Evolutionary conservation across 2,797 vertebrate species (phyloP), one percentile per base, ranked within the genome.

Genomic region (Leucoraja ocellata): DNA sequence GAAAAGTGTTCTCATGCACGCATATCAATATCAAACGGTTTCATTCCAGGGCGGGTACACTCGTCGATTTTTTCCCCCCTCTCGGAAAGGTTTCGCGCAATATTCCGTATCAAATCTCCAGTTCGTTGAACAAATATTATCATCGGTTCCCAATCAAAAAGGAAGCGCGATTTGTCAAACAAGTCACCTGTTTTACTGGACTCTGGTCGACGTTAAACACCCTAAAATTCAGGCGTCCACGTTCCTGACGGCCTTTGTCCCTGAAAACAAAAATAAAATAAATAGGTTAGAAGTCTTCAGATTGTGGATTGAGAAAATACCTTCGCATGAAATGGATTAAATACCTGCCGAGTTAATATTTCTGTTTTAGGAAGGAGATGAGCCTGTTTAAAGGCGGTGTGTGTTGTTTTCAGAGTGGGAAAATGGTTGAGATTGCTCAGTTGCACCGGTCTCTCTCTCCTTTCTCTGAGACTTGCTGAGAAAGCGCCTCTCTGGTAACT

Each of bases 401-500:
- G 25, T 76, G 90, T 13, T 73, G 68, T 54, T 54, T 92, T 71
- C 46, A 71, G 39, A 76, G 23, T 76, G 71, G 46, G 90, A 76
- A 92, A 92, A 92, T 92, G 90, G 71, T 92, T 76, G 90, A 76
- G 71, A 92, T 92, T 76, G 90, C 90, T 74, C 71, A 92, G 68
- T 92, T 92, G 90, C n/a, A 71, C 71, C 76, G 90, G 39, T 54
- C 71, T 92, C 90, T 92, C 90, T 91, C 90, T 96, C 96, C 96
- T 97, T 97, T 97, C 97, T 97, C 97, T 95, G 97, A 97, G 97
- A 96, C 97, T 96, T 97, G 97, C 97, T 96, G 97, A 96, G 97
- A 97, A 98, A 98, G 96, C 95, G 96, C 96, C 97, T 98, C 97
- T 97, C 97, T 97, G 97, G 98, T 97, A 98, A 98, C 98, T 98